Conservation (phyloP, 1,140 invertebrate species). For the Drosophila kurseongensis region DNA sequence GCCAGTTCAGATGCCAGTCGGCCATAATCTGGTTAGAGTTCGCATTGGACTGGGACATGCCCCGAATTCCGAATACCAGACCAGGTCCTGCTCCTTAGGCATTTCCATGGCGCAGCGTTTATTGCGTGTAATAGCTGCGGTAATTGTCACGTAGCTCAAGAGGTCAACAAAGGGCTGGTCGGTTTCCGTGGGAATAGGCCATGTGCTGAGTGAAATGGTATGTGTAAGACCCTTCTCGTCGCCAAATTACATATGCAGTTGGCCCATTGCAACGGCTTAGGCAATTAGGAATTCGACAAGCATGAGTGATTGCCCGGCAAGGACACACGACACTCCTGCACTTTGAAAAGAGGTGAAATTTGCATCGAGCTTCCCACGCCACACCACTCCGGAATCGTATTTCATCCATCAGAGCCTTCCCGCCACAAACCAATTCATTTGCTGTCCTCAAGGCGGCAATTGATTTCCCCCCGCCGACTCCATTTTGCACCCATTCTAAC, state of each 20-base stretch:
- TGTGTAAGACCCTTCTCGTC: neutral
- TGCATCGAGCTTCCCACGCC: no score
- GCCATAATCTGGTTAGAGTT: slow-evolving; percentile 61
- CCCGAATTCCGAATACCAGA: neutral
- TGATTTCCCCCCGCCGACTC: slow-evolving; percentile 24
- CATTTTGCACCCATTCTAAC: neutral
- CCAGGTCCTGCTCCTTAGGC: neutral
- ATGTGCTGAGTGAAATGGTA: neutral
- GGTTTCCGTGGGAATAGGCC: neutral
- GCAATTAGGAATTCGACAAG: slow-evolving; percentile 7
- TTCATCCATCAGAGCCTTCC: slow-evolving; percentile 22
- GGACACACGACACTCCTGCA: no score
- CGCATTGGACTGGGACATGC: neutral
- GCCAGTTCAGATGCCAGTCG: slow-evolving; percentile 1
- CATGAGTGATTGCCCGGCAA: slow-evolving; percentile 26
- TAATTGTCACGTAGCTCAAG: slow-evolving; percentile 64
- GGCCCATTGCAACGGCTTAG: slow-evolving; percentile 1
- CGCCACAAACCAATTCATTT: slow-evolving; percentile 29
- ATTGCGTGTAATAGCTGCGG: slow-evolving; percentile 57
- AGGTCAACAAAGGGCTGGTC: slow-evolving; percentile 18
- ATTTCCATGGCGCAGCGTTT: slow-evolving; percentile 11
- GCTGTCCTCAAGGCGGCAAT: slow-evolving; percentile 24
- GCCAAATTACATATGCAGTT: neutral
- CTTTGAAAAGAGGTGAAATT: neutral
- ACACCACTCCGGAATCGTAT: neutral